Evolutionary conservation across 2,113 vertebrate species (phyloP), one percentile per base, ranked within the genome.

Genomic region (Hoplias malabaricus): DNA sequence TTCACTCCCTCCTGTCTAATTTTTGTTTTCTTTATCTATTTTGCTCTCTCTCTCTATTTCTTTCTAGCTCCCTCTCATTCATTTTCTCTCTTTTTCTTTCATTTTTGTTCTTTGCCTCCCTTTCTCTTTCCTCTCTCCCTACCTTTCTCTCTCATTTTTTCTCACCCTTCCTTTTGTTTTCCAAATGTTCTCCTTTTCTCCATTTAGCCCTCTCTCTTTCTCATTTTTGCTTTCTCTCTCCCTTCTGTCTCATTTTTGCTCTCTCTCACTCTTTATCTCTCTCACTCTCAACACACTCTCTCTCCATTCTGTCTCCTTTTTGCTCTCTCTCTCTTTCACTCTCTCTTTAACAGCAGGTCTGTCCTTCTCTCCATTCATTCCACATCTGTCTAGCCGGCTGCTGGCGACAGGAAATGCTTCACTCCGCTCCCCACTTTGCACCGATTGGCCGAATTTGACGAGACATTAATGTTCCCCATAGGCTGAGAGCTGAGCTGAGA

Each of bases 381-480:
- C 36, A 31, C 16, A 63, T 34, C 69, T 50, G 56, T 78, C 65
- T 87, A 70, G 73, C 78, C 69, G 65, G 56, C 68, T 50, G 56
- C 68, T 50, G 79, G 77, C 73, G 0, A 46, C 83, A 36, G 69
- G 78, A 89, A 80, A 82, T 54, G 29, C 86, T 79, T 73, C 81
- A 84, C 71, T 72, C 69, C 21, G 27, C 25, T 61, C 33, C 70
- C 76, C 50, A 81, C 54, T 66, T 33, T 63, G 11, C 12, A 10
- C 78, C 31, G 83, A 95, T 94, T 94, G 94, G 93, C 27, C 85
- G 13, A 70, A 82, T 63, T 79, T 85, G 68, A 75, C 86, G 83
- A 87, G 92, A 76, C 89, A 89, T 86, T 59, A 85, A 62, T 84
- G 68, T 21, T 74, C 50, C 69, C 84, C 90, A 95, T 95, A 93